Evolutionary conservation across 2,113 vertebrate genomes (phyloP).

Genomic region (Prietella phreatophila): DNA sequence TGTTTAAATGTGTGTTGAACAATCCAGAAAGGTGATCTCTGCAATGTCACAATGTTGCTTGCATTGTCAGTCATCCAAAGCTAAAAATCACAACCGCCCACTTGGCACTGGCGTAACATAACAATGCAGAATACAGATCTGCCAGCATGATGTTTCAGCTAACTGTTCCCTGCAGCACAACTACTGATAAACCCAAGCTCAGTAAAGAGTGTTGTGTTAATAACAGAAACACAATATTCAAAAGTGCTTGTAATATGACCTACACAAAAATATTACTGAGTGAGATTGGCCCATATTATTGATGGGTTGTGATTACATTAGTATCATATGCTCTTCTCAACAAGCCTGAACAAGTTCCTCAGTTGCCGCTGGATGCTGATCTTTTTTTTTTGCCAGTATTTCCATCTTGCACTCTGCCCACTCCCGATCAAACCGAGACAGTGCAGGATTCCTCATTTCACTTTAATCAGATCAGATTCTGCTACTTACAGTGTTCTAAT

Average conservation of each 20-base stretch:
- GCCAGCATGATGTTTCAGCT: neutral
- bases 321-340: conserved; percentile 17
- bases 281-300: conserved; percentile 6
- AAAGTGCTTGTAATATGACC: conserved; percentile 32
- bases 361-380: conserved; percentile 30
- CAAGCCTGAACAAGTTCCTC: conserved; percentile 47
- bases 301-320: conserved; percentile 25
- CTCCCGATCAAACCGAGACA: conserved; percentile 32
- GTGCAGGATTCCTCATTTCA: conserved; percentile 39
- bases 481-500: neutral
- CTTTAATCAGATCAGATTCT: neutral
- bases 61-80: conserved; percentile 15
- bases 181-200: conserved; percentile 12
- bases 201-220: conserved; percentile 5
- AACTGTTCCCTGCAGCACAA: conserved; percentile 14
- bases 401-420: conserved; percentile 13
- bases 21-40: neutral
- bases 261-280: conserved; percentile 21
- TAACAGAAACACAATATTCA: conserved; percentile 28
- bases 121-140: neutral
- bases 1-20: neutral
- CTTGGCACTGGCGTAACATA: conserved; percentile 26
- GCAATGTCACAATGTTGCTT: conserved; percentile 19
- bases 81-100: conserved; percentile 9
- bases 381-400: neutral